These are phyloP conservation scores for Rhagonycha fulva DNA, from an alignment of 2,888 invertebrate genomes.

Conservation along the genomic window DNA sequence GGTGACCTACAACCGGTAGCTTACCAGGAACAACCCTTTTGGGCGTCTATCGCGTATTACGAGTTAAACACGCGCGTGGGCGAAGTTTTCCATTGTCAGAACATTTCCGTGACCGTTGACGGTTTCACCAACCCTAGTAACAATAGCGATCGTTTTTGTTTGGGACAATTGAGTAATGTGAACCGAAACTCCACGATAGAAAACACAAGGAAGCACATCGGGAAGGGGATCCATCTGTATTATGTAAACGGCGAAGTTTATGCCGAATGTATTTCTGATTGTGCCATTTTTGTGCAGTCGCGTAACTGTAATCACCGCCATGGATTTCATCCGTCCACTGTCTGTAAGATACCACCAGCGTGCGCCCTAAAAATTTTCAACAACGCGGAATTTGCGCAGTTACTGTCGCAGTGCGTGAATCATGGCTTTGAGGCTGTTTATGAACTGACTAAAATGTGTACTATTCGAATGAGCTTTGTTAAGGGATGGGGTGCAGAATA, in stretches of 20 bases:
- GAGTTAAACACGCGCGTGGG: conserved; percentile 98
- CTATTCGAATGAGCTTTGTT: conserved; percentile 98
- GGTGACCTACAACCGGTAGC: conserved; percentile 86
- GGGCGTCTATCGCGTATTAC: conserved; percentile 99
- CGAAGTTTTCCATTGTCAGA: conserved; percentile 92
- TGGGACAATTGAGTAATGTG: conserved; percentile 97
- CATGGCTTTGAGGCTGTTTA: conserved; percentile 99
- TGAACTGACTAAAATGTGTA: conserved; percentile 99
- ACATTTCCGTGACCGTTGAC: conserved; percentile 92
- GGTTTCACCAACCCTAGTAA: conserved; percentile 99
- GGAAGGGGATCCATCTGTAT: conserved; percentile 88
- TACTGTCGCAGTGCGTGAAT: conserved; percentile 94
- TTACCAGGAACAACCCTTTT: conserved; percentile 91
- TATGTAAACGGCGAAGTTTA: conserved; percentile 98
- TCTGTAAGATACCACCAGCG: conserved; percentile 96
- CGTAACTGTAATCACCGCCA: conserved; percentile 98
- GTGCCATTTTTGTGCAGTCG: conserved; percentile 97
- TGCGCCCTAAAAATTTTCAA: conserved; percentile 98
- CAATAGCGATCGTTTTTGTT: conserved; percentile 94
- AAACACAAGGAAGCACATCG: conserved; percentile 97
- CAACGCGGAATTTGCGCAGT: conserved; percentile 94
- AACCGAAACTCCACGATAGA: conserved; percentile 98
- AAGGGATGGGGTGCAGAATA: conserved; percentile 99
- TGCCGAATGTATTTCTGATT: conserved; percentile 96
- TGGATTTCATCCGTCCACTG: conserved; percentile 97